Conservation (phyloP, 2,113 vertebrate genomes). For the Actinemys pallida region DNA sequence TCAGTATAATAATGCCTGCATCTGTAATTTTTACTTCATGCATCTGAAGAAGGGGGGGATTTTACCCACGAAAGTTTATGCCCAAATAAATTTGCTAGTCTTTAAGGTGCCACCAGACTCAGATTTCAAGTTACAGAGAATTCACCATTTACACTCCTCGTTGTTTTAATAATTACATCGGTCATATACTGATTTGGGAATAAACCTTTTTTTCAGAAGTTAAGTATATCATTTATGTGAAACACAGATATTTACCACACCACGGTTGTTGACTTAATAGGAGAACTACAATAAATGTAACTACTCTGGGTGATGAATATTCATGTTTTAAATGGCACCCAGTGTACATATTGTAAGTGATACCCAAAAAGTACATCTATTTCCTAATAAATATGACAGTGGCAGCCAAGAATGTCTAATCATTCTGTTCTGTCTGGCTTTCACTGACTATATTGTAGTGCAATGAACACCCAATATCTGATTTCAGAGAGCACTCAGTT, state of each 20-base stretch:
- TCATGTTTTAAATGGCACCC: background rate
- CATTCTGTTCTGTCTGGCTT: background rate
- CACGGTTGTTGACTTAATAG: background rate
- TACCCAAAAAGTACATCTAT: background rate
- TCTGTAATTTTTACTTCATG: too few species aligned
- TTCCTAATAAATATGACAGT: background rate
- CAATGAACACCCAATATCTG: constrained; percentile 16
- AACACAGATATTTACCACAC: background rate
- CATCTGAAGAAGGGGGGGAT: too few species aligned
- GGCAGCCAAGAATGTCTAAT: background rate
- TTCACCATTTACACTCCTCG: too few species aligned
- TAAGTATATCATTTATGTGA: background rate
- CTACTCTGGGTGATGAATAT: background rate
- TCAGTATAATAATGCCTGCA: too few species aligned
- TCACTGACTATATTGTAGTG: background rate
- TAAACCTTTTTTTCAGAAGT: constrained; percentile 20
- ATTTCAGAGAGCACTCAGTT: background rate
- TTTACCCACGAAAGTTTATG: too few species aligned
- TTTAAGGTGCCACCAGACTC: too few species aligned
- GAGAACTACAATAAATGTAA: background rate
- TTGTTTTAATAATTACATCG: background rate
- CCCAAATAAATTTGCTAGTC: too few species aligned
- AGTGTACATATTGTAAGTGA: background rate
- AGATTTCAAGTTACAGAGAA: too few species aligned
- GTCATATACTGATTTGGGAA: background rate